Percentiles rank a stretch among this genome's conserved stretches.
These are phyloP conservation scores for Cenopis cana DNA, from an alignment of 2,888 invertebrate genomes.

Conservation along the genomic window DNA sequence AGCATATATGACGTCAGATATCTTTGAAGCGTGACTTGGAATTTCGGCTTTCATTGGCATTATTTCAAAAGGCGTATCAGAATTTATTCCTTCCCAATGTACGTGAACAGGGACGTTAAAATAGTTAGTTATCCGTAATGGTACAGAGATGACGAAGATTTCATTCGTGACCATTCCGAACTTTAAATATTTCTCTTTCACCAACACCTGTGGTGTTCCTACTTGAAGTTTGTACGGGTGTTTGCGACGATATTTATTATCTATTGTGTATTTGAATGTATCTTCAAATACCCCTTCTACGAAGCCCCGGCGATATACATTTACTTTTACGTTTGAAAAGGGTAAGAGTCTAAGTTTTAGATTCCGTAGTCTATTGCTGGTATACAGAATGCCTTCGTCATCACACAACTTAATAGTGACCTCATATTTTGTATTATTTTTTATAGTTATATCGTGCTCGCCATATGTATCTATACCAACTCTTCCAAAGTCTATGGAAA, in stretches of 20 bases:
- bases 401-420: constrained; percentile 59
- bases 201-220: constrained; percentile 62
- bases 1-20: constrained; percentile 69
- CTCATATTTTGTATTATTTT: constrained; percentile 66
- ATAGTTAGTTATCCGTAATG: constrained; percentile 68
- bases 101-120: constrained; percentile 69
- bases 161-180: constrained; percentile 80
- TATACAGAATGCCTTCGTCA: constrained; percentile 63
- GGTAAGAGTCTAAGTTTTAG: constrained; percentile 61
- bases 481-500: constrained; percentile 68
- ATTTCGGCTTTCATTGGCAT: constrained; percentile 66
- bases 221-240: constrained; percentile 68
- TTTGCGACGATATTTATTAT: constrained; percentile 63
- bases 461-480: constrained; percentile 68
- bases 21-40: constrained; percentile 64
- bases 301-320: constrained; percentile 62
- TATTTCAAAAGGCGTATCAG: constrained; percentile 74
- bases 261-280: constrained; percentile 67
- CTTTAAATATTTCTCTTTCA: constrained; percentile 68
- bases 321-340: constrained; percentile 54
- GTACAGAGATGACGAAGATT: constrained; percentile 70
- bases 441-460: constrained; percentile 60
- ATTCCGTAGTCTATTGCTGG: constrained; percentile 56
- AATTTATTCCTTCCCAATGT: constrained; percentile 63
- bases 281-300: constrained; percentile 61